These are phyloP conservation scores for Hyla sarda DNA, from an alignment of 2,113 vertebrate species.

Conservation along the genomic window DNA sequence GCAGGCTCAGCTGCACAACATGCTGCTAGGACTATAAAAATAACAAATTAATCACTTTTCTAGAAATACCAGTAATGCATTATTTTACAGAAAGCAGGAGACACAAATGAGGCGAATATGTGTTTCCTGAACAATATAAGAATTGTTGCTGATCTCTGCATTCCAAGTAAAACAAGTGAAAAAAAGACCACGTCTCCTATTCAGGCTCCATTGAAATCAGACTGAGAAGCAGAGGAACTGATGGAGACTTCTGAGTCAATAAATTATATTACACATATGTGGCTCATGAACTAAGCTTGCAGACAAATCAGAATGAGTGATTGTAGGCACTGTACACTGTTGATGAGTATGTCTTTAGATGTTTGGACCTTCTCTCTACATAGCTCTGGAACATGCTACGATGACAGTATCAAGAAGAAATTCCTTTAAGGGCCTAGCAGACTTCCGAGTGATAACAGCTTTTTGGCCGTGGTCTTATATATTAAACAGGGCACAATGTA, in stretches of 20 bases:
- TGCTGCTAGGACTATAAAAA: slow-evolving; percentile 40
- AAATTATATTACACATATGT: not conserved
- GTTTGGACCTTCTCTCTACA: not conserved
- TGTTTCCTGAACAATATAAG: slow-evolving; percentile 10
- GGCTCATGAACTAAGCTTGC: not conserved
- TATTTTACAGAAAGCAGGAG: not conserved
- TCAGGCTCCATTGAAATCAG: slow-evolving; percentile 43
- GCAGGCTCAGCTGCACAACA: slow-evolving; percentile 45
- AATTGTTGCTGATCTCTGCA: not conserved
- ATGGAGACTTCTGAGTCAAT: slow-evolving; percentile 16
- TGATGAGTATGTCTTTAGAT: slow-evolving; percentile 3
- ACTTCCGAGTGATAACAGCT: not conserved
- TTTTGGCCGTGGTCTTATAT: not conserved
- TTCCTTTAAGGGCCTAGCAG: not conserved
- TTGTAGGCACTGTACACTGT: not conserved
- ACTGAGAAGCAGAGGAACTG: slow-evolving; percentile 7
- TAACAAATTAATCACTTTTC: slow-evolving; percentile 42
- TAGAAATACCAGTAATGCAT: slow-evolving; percentile 28
- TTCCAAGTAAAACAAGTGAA: slow-evolving; percentile 31
- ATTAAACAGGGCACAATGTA: not conserved
- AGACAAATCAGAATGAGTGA: slow-evolving; percentile 5
- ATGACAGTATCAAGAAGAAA: not conserved
- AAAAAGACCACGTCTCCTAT: slow-evolving; percentile 7
- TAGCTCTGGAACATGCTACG: not conserved
- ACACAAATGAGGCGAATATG: slow-evolving; percentile 22